Evolutionary conservation across 2,888 invertebrate species (phyloP), one percentile per base, ranked within the genome.

Genomic region (Drosophila formosana): DNA sequence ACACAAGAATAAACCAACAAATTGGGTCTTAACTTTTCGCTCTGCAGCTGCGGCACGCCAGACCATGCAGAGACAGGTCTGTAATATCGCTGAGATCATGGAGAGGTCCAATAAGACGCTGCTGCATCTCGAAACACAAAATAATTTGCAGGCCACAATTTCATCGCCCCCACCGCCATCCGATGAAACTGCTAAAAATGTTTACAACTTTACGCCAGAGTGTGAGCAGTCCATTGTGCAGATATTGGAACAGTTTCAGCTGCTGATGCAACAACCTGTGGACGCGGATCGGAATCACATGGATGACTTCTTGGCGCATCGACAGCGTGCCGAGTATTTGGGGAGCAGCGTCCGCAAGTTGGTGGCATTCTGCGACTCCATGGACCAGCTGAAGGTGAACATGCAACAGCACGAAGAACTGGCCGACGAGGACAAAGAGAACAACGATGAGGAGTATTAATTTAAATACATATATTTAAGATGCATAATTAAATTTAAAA

Each of bases 61-160:
- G 25, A 75, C 80, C 0, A 82, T 89, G 76, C 55, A 57, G 13
- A 50, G 47, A 0, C 92, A 91, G 52, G 65, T 78, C 0, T 61
- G 32, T 9, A 75, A 75, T 13, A 89, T 91, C 1, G 65, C 78
- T 0, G 91, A 91, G 43, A 85, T 91, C 0, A 60, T 88, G 55
- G 91, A 91, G 3, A 91, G 90, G 32, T 90, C 91, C 0, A 92
- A 91, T 56, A 90, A 83, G 52, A 87, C 88, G 0, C 74, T 91
- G 4, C 66, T 92, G 18, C 89, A 91, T 51, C 80, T 91, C 25
- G 92, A 92, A 58, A 68, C 82, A 0, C 65, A 69, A 32, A 63
- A 63, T 9, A 72, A 61, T 25, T 6, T 47, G 9, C 45, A 32
- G 7, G n/a, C 47, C 26, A 63, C 66, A 77, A 82, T 45, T 56